Conservation (phyloP, 2,888 invertebrate species). For the Venusia cambrica region DNA sequence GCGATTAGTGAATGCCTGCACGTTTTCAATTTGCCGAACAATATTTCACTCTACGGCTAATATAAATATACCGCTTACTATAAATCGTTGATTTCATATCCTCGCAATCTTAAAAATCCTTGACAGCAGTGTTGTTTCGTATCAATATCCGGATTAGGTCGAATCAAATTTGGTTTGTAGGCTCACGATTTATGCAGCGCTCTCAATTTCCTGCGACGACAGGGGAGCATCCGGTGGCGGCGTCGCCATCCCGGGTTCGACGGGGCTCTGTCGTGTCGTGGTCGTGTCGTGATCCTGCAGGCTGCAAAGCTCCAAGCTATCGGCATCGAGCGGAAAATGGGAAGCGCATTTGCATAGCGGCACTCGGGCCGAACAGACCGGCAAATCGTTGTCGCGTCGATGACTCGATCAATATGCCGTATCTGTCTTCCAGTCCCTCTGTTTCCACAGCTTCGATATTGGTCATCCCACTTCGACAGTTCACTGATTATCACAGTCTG, state of each 20-base stretch:
- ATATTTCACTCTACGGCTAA: conserved; percentile 65
- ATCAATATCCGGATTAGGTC: conserved; percentile 79
- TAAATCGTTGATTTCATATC: conserved; percentile 11
- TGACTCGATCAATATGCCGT: conserved; percentile 71
- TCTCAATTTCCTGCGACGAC: conserved; percentile 80
- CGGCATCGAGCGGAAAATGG: conserved; percentile 69
- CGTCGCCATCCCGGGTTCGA: conserved; percentile 34
- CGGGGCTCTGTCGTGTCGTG: conserved; percentile 29
- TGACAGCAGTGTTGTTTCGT: conserved; percentile 64
- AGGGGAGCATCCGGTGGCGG: conserved; percentile 73
- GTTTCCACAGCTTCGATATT: conserved; percentile 25
- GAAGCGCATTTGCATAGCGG: conserved; percentile 76
- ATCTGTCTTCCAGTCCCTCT: conserved; percentile 45
- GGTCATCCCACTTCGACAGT: conserved; percentile 29
- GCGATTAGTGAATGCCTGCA: conserved; percentile 60
- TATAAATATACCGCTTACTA: too few species aligned
- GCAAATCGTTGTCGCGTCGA: conserved; percentile 77
- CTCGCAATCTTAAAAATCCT: conserved; percentile 48
- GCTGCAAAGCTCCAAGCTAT: conserved; percentile 32
- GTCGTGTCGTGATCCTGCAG: conserved; percentile 30
- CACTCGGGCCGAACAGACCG: conserved; percentile 70
- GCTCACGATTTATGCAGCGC: conserved; percentile 78
- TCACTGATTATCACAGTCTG: conserved; percentile 24
- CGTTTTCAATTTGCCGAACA: conserved; percentile 71
- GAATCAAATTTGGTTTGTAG: conserved; percentile 78